Percentiles rank a stretch among this genome's conserved stretches.
phyloP scores from a whole-genome alignment of 2,888 invertebrate species.

The Pelosia muscerda region DNA sequence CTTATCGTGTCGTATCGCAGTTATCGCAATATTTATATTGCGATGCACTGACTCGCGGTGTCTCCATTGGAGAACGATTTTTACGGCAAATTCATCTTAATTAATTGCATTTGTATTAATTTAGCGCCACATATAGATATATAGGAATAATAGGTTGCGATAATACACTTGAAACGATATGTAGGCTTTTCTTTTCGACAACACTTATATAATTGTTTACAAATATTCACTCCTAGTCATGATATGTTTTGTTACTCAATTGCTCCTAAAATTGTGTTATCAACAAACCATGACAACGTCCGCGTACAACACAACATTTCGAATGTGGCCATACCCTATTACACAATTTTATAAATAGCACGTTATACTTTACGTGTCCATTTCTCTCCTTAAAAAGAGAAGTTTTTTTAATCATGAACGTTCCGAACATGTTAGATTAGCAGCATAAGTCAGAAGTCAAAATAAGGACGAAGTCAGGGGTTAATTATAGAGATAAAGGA shows the following conservation, averaged over 20 bases:
- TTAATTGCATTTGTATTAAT: not conserved
- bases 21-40: not conserved
- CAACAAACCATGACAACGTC: slow-evolving; percentile 38
- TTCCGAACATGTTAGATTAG: too few relatives aligned
- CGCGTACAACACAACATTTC: slow-evolving; percentile 33
- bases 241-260: slow-evolving; percentile 82
- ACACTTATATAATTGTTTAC: slow-evolving; percentile 72
- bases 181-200: slow-evolving; percentile 52
- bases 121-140: not conserved
- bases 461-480: too few relatives aligned
- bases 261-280: slow-evolving; percentile 54
- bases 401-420: too few relatives aligned
- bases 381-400: too few relatives aligned
- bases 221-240: slow-evolving; percentile 78
- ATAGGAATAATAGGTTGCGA: not conserved
- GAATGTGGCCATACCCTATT: slow-evolving; percentile 12
- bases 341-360: not conserved
- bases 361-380: too few relatives aligned
- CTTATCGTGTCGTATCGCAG: too few relatives aligned
- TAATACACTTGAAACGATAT: slow-evolving; percentile 22
- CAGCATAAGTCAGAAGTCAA: too few relatives aligned
- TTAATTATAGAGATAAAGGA: too few relatives aligned
- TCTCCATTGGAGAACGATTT: not conserved
- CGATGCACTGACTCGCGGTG: not conserved
- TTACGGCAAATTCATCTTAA: not conserved